These are phyloP conservation scores for Heteractis magnifica DNA, from an alignment of 92 coral and sea anemone species.

Conservation along the genomic window DNA sequence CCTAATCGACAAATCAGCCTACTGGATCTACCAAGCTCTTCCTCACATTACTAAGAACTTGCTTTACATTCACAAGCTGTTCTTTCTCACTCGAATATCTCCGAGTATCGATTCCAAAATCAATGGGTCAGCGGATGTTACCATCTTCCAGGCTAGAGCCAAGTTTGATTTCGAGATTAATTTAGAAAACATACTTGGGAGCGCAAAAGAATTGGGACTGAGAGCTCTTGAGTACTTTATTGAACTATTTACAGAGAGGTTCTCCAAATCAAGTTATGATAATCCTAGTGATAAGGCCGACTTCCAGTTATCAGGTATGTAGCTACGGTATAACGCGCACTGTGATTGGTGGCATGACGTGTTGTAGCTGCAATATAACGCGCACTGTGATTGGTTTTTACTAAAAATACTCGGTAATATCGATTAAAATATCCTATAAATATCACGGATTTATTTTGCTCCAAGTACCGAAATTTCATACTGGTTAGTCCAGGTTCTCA, in stretches of 20 bases:
- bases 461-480: too few relatives aligned
- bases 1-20: conserved; percentile 59
- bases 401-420: too few relatives aligned
- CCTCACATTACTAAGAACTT: conserved; percentile 47
- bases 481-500: too few relatives aligned
- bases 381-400: too few relatives aligned
- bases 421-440: too few relatives aligned
- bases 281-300: conserved; percentile 65
- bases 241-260: conserved; percentile 55
- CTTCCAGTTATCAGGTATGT: conserved; percentile 61
- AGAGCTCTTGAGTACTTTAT: conserved; percentile 60
- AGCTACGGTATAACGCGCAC: not conserved
- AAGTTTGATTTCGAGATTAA: conserved; percentile 70
- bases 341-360: too few relatives aligned
- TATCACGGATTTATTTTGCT: too few relatives aligned
- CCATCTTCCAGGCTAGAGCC: conserved; percentile 57
- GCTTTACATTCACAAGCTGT: conserved; percentile 56
- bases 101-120: conserved; percentile 55
- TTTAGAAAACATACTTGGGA: conserved; percentile 58
- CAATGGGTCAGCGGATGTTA: conserved; percentile 64
- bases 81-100: conserved; percentile 58
- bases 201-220: conserved; percentile 54
- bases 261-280: conserved; percentile 65
- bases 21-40: conserved; percentile 78
- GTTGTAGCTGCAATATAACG: too few relatives aligned